These are phyloP conservation scores for Aphis gossypii DNA, from an alignment of 1,140 invertebrate species.

Conservation along the genomic window DNA sequence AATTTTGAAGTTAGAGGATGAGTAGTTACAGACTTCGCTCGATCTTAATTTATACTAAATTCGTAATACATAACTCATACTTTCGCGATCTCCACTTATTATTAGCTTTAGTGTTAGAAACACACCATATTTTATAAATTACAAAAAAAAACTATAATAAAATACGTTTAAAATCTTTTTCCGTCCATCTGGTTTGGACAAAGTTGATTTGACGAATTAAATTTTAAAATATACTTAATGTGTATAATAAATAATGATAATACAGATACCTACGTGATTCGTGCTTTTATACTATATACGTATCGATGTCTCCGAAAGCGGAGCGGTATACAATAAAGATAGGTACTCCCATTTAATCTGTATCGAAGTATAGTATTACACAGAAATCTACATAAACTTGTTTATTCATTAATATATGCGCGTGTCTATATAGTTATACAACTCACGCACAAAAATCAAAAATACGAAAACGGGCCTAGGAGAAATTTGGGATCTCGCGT, in stretches of 20 bases:
- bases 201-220: neutral
- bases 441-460: neutral
- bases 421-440: neutral
- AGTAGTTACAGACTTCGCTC: neutral
- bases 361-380: slow-evolving; percentile 30
- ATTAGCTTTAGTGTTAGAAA: neutral
- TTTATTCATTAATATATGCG: slow-evolving; percentile 21
- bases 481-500: neutral
- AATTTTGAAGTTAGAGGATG: neutral
- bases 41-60: neutral
- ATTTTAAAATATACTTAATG: neutral
- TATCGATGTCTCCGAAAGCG: neutral
- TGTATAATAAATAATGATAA: neutral
- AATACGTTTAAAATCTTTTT: neutral
- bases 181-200: neutral
- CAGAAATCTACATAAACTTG: slow-evolving; percentile 10
- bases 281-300: neutral
- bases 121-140: neutral
- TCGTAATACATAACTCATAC: neutral
- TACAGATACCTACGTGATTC: neutral
- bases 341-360: neutral
- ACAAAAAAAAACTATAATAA: neutral
- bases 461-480: neutral
- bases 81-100: neutral
- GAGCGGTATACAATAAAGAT: neutral